Evolutionary conservation across 2,888 invertebrate genomes (phyloP).

Genomic region (Pristionchus maxplancki): DNA sequence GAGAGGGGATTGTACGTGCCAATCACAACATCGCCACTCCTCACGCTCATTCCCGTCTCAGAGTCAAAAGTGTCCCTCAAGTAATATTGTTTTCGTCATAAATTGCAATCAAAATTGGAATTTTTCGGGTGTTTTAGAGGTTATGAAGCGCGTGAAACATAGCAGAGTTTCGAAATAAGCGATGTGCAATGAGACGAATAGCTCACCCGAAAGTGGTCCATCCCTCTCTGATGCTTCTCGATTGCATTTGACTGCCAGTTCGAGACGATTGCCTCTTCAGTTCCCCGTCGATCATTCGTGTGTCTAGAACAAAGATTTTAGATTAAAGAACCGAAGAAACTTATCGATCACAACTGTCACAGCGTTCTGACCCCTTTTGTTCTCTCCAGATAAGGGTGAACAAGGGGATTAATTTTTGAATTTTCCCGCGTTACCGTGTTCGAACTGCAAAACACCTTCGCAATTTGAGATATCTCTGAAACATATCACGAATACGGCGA

Average conservation of each 20-base stretch:
- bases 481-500: too few relatives aligned
- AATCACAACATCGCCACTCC: background rate
- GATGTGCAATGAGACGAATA: too few relatives aligned
- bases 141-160: background rate
- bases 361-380: too few relatives aligned
- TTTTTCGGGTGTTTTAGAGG: background rate
- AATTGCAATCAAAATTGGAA: background rate
- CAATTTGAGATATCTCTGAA: too few relatives aligned
- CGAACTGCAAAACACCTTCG: too few relatives aligned
- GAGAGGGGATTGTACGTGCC: background rate
- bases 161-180: background rate
- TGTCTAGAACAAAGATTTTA: background rate
- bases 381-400: too few relatives aligned
- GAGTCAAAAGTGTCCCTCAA: background rate
- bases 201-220: background rate
- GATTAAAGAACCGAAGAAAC: too few relatives aligned
- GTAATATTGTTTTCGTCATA: background rate
- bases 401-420: too few relatives aligned
- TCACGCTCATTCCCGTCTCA: background rate
- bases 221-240: background rate
- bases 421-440: too few relatives aligned
- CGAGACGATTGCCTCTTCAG: background rate
- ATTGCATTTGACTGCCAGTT: constrained; percentile 9
- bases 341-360: too few relatives aligned
- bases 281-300: background rate